Conservation (phyloP, 1,140 invertebrate genomes). For the Drosophila equinoxialis region DNA sequence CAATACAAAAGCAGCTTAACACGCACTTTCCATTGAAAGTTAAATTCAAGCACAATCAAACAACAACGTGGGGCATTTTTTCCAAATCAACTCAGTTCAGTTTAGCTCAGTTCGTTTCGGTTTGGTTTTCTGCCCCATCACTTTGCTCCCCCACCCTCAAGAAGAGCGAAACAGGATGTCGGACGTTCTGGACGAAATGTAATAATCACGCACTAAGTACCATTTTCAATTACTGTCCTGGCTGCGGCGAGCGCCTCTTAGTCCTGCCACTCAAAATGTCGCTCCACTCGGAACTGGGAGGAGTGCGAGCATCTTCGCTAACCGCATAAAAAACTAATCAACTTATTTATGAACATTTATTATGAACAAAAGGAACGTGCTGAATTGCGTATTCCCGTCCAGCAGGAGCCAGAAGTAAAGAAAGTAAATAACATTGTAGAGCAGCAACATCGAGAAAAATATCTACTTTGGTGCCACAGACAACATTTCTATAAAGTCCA, state of each 20-base stretch:
- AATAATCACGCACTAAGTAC: slow-evolving; percentile 78
- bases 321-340: slow-evolving; percentile 80
- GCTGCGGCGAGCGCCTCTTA: slow-evolving; percentile 37
- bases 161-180: background rate
- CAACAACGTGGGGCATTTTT: slow-evolving; percentile 40
- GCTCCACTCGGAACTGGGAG: background rate
- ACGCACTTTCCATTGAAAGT: slow-evolving; percentile 58
- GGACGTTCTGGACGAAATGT: slow-evolving; percentile 34
- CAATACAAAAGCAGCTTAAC: slow-evolving; percentile 66
- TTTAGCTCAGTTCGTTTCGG: too few species aligned
- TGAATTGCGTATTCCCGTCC: slow-evolving; percentile 66
- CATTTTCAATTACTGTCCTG: slow-evolving; percentile 73
- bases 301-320: slow-evolving; percentile 16
- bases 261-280: slow-evolving; percentile 56
- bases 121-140: slow-evolving; percentile 56
- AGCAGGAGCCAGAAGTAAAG: slow-evolving; percentile 34
- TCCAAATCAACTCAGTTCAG: background rate
- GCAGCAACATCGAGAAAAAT: slow-evolving; percentile 13
- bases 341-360: slow-evolving; percentile 81
- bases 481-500: background rate
- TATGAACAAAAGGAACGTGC: slow-evolving; percentile 74
- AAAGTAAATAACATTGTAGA: slow-evolving; percentile 45
- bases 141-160: slow-evolving; percentile 33
- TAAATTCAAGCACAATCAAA: slow-evolving; percentile 35
- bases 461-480: background rate